Percentiles rank a stretch among this genome's conserved stretches.
phyloP scores from a whole-genome alignment of 53 echinoderm and acorn worm species.

The Stichopus horrens region DNA sequence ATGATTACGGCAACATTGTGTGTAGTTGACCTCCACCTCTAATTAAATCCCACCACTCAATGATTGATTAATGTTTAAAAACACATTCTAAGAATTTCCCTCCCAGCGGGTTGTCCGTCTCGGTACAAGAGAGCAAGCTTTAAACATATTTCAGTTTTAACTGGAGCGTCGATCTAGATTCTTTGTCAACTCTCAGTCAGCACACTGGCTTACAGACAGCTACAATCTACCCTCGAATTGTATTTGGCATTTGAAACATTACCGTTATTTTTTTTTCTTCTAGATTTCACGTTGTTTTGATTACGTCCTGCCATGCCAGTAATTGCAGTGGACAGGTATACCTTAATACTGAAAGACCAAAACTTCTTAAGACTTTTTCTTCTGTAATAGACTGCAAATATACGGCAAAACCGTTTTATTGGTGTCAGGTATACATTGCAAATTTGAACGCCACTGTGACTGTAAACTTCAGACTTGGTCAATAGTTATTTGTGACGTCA shows the following conservation, averaged over 20 bases:
- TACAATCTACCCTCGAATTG: background rate
- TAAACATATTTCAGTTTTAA: background rate
- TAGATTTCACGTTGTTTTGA: background rate
- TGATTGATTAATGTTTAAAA: conserved; percentile 28
- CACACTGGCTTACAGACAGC: background rate
- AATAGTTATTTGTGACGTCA: no score
- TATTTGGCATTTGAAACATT: background rate
- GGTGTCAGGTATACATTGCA: background rate
- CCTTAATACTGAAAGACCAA: background rate
- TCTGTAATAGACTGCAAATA: no score
- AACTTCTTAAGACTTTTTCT: background rate
- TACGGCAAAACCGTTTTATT: background rate
- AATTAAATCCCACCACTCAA: background rate
- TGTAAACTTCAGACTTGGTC: no score
- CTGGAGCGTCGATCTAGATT: conserved; percentile 24
- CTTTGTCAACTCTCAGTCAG: background rate
- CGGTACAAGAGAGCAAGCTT: conserved; percentile 19
- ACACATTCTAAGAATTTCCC: conserved; percentile 21
- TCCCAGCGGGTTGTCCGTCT: conserved; percentile 25
- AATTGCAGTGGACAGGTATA: background rate
- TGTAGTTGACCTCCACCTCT: background rate
- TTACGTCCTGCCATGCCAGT: background rate
- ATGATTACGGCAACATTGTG: no score
- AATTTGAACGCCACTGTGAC: no score
- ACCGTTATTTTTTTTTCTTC: background rate